Percentiles rank a stretch among this genome's conserved stretches.
phyloP scores from a whole-genome alignment of 2,113 vertebrate genomes.

The Rhizomys pruinosus region DNA sequence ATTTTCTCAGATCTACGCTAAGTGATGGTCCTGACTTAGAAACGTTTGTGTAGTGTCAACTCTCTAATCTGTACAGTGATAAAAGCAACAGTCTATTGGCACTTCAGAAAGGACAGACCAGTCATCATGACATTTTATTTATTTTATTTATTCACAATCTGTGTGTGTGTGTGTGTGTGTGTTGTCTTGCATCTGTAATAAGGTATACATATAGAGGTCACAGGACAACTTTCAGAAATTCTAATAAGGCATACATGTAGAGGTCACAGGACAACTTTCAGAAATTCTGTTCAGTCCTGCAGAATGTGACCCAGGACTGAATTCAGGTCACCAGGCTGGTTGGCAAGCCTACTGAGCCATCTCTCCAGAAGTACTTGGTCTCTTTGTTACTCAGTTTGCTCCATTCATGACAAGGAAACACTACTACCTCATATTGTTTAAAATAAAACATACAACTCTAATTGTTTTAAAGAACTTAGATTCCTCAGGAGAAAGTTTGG shows the following conservation, averaged over 20 bases:
- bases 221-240: background rate
- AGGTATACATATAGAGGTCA: background rate
- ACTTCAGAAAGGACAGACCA: background rate
- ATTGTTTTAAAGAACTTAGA: background rate
- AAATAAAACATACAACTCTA: no score
- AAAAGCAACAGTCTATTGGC: background rate
- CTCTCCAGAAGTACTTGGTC: background rate
- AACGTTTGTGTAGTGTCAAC: constrained; percentile 21
- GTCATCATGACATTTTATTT: background rate
- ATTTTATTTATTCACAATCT: background rate
- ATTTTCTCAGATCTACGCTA: constrained; percentile 52
- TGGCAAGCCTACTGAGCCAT: background rate
- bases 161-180: background rate
- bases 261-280: background rate
- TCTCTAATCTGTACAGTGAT: background rate
- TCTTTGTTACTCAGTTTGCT: background rate
- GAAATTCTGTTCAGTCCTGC: background rate
- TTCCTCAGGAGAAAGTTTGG: background rate
- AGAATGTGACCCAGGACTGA: background rate
- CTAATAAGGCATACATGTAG: background rate
- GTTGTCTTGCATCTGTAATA: background rate
- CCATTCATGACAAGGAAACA: background rate
- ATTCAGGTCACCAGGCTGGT: background rate
- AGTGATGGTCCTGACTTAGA: constrained; percentile 34
- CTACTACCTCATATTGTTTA: background rate